A percentile compares a stretch with the other conserved stretches of the same genome.
Conservation (phyloP, 2,113 vertebrate genomes). For the Nasalis larvatus region DNA sequence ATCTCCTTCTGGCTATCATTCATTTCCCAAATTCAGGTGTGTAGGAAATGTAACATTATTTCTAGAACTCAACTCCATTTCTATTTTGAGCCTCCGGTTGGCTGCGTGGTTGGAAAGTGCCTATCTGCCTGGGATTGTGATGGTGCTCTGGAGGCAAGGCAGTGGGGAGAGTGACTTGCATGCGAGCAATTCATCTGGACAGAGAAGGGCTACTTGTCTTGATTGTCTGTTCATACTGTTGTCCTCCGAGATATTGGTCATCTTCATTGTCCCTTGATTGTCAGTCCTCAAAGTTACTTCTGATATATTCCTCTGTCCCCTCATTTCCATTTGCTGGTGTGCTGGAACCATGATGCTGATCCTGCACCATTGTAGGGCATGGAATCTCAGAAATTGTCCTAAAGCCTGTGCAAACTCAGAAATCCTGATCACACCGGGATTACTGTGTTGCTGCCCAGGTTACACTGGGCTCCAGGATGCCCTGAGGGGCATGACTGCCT, state of each 20-base stretch:
- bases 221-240: not conserved
- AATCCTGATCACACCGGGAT: not conserved
- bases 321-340: not conserved
- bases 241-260: not conserved
- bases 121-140: not conserved
- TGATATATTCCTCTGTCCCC: not conserved
- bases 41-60: not conserved
- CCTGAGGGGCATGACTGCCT: not conserved
- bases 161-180: not conserved
- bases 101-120: not conserved
- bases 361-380: fast-evolving
- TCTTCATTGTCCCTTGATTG: not conserved
- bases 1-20: not conserved
- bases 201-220: not conserved
- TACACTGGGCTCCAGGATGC: not conserved
- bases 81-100: not conserved
- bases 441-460: not conserved
- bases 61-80: not conserved
- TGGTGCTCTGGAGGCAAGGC: not conserved
- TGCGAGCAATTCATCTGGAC: not conserved
- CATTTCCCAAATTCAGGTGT: not conserved
- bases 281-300: not conserved
- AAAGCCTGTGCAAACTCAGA: not conserved
- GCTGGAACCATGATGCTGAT: not conserved
- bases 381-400: not conserved